Conservation (phyloP, 2,888 invertebrate species). For the Drosophila melanosoma region DNA sequence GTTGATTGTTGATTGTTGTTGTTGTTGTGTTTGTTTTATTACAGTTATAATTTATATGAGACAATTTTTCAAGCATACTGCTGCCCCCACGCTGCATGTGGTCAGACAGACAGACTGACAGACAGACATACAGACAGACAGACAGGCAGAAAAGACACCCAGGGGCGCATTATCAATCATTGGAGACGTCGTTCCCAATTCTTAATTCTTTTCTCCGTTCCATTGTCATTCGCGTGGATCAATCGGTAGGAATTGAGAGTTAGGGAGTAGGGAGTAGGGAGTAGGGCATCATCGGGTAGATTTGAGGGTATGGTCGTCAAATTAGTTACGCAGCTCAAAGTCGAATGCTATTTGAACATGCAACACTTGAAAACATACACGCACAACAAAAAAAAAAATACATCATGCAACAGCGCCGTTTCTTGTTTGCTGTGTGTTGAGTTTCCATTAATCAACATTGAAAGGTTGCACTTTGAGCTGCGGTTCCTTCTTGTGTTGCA, state of each 20-base stretch:
- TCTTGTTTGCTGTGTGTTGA: slow-evolving; percentile 16
- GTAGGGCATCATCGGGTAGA: slow-evolving; percentile 10
- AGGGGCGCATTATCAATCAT: slow-evolving; percentile 69
- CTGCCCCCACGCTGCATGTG: slow-evolving; percentile 59
- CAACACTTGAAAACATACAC: slow-evolving; percentile 39
- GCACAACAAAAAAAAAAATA: slow-evolving; percentile 7
- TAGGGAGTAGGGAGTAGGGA: background rate
- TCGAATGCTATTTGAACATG: slow-evolving; percentile 64
- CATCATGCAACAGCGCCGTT: slow-evolving; percentile 31
- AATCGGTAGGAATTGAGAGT: slow-evolving; percentile 26
- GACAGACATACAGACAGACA: background rate
- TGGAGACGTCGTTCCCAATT: slow-evolving; percentile 27
- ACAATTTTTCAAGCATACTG: slow-evolving; percentile 70
- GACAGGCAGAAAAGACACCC: slow-evolving; percentile 40
- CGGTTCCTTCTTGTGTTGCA: slow-evolving; percentile 16
- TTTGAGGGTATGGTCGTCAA: slow-evolving; percentile 28
- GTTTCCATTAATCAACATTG: slow-evolving; percentile 76
- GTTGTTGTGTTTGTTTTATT: slow-evolving; percentile 54
- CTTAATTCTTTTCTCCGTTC: slow-evolving; percentile 13
- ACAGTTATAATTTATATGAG: slow-evolving; percentile 79
- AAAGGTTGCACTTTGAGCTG: slow-evolving; percentile 55
- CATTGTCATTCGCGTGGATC: slow-evolving; percentile 42
- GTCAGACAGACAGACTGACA: slow-evolving; percentile 31
- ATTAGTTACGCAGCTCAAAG: slow-evolving; percentile 78
- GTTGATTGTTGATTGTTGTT: background rate